phyloP scores from a whole-genome alignment of 2,113 vertebrate genomes.

The Suricata suricatta region DNA sequence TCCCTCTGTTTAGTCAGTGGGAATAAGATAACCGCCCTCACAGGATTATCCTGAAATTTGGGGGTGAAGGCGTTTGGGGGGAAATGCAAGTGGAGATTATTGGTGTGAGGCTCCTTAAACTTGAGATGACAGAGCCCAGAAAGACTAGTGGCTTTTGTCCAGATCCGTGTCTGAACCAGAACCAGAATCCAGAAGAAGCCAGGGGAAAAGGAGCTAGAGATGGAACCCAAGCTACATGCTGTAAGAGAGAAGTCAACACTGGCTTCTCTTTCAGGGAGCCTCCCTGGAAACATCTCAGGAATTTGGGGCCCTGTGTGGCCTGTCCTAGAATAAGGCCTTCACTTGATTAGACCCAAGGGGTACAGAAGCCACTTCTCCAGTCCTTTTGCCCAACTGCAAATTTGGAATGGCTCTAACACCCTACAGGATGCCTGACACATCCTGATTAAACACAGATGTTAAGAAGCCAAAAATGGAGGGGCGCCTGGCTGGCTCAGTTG shows the following conservation, averaged over 20 bases:
- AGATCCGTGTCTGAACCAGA: background rate
- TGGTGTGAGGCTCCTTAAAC: background rate
- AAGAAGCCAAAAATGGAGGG: background rate
- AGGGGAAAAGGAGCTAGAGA: background rate
- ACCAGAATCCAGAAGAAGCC: background rate
- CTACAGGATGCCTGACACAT: background rate
- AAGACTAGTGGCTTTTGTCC: background rate
- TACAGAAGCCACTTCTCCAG: no score
- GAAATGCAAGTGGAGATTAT: background rate
- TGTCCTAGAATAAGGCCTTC: background rate
- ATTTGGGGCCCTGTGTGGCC: accelerated
- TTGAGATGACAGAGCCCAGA: background rate
- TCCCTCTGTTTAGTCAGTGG: background rate
- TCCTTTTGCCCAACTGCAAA: background rate
- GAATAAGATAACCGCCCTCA: background rate
- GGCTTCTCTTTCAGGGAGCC: background rate
- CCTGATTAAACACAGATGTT: background rate
- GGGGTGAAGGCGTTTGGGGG: background rate
- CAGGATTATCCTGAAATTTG: background rate
- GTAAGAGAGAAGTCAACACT: background rate
- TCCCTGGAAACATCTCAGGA: background rate
- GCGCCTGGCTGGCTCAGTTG: no score
- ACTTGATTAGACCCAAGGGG: background rate
- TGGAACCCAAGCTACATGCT: background rate
- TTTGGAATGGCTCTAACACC: background rate